phyloP scores from a whole-genome alignment of 2,888 invertebrate species.

The Cephus nigrinus region DNA sequence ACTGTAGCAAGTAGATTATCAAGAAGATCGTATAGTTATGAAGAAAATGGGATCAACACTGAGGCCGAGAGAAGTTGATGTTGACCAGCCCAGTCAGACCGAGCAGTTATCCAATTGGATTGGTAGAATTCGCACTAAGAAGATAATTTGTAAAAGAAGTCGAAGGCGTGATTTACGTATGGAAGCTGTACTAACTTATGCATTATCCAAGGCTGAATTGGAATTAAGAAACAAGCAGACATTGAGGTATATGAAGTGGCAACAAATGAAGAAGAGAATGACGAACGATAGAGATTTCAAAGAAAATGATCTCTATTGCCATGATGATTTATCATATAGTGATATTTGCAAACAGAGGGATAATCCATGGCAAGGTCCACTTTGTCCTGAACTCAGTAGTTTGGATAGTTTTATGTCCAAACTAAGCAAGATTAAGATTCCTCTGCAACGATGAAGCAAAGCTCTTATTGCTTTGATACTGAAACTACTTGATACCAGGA shows the following conservation, averaged over 20 bases:
- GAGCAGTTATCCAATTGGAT: constrained; percentile 70
- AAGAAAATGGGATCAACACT: constrained; percentile 37
- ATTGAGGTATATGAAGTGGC: constrained; percentile 73
- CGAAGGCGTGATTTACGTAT: constrained; percentile 73
- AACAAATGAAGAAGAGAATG: constrained; percentile 55
- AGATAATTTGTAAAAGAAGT: constrained; percentile 70
- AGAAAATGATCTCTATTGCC: constrained; percentile 18
- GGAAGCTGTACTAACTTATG: constrained; percentile 74
- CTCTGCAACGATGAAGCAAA: constrained; percentile 62
- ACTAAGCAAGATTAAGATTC: constrained; percentile 71
- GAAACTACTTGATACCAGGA: neutral
- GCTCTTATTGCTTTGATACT: neutral
- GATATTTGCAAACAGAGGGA: constrained; percentile 20
- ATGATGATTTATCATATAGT: constrained; percentile 11
- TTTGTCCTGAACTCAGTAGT: constrained; percentile 72
- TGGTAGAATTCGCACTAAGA: constrained; percentile 73
- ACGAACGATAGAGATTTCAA: constrained; percentile 17
- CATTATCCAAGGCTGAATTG: constrained; percentile 71
- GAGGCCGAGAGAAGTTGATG: constrained; percentile 40
- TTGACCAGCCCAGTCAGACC: constrained; percentile 43
- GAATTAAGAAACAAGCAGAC: constrained; percentile 74
- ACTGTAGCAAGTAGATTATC: neutral
- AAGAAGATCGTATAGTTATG: neutral
- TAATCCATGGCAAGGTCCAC: constrained; percentile 43
- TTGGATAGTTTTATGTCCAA: constrained; percentile 76